Evolutionary conservation across 2,888 invertebrate species (phyloP), one percentile per base, ranked within the genome.

Genomic region (Heliconius sara): DNA sequence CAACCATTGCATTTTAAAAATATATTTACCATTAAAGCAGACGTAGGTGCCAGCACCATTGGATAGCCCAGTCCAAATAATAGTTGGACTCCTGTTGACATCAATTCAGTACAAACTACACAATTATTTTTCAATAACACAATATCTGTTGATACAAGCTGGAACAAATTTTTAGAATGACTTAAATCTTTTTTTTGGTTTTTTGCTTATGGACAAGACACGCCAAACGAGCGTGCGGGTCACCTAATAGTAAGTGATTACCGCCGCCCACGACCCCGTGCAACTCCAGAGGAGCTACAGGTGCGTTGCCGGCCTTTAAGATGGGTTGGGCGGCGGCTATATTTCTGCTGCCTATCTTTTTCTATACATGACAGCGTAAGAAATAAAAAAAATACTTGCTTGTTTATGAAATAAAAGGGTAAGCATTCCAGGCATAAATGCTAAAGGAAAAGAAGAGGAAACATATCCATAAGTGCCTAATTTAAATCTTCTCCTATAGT

Each of bases 81-180:
- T 0, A 93, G 84, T 89, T 97, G 97, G 34, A 96, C 84, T 0
- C 91, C 89, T 4, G 95, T 93, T 43, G 97, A 96, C 81, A 95
- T 95, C 0, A 96, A 82, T 91, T 97, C 96, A 39, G 96, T 85
- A 87, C 98, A 98, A 9, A 97, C 85, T 0, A 97, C 96, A 85
- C 98, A 98, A 0, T 93, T 90, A 57, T 93, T 86, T 80, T 92
- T 95, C 87, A 96, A 92, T 30, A 97, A 83, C 5, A 97, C 83
- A 79, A 97, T 89, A 27, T 95, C 90, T 1, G 94, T 93, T 84
- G 96, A 91, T 71, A 97, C 88, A 77, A 95, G 84, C 96, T 97
- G 89, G 94, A 91, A 81, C 78, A 66, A 70, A 78, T 34, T 68
- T 74, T 13, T 10, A 71, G 34, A 70, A 79, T 65, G 43, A 27